These are phyloP conservation scores for Myotis davidii DNA, from an alignment of 2,113 vertebrate species.

Conservation along the genomic window DNA sequence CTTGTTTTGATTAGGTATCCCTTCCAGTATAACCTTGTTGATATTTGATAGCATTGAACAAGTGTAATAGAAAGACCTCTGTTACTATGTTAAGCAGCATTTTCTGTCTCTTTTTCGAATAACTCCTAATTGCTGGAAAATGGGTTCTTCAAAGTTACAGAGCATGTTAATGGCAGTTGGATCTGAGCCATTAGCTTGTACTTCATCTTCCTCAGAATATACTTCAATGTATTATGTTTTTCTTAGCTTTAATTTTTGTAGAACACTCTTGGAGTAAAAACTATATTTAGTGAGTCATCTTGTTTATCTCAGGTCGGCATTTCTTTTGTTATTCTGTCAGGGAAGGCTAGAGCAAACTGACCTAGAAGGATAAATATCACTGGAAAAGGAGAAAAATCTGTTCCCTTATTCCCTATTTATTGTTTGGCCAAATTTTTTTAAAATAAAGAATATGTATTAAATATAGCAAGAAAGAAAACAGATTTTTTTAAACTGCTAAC, in stretches of 20 bases:
- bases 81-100: neutral
- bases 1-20: constrained; percentile 20
- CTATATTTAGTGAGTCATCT: constrained; percentile 47
- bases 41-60: neutral
- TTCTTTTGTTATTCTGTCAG: constrained; percentile 37
- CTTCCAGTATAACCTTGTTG: constrained; percentile 1
- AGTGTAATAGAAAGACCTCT: neutral
- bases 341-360: constrained; percentile 23
- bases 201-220: constrained; percentile 12
- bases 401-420: neutral
- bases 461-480: constrained; percentile 37
- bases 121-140: neutral
- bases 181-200: neutral
- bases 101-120: neutral
- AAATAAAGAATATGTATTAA: neutral
- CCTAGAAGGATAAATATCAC: constrained; percentile 27
- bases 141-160: neutral
- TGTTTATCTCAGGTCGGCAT: constrained; percentile 38
- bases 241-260: constrained; percentile 3
- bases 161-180: neutral
- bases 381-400: constrained; percentile 32
- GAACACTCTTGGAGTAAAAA: neutral
- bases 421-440: constrained; percentile 30
- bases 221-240: constrained; percentile 9
- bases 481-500: constrained; percentile 31